Evolutionary conservation across 1,140 invertebrate species (phyloP).

Genomic region (Maconellicoccus hirsutus): DNA sequence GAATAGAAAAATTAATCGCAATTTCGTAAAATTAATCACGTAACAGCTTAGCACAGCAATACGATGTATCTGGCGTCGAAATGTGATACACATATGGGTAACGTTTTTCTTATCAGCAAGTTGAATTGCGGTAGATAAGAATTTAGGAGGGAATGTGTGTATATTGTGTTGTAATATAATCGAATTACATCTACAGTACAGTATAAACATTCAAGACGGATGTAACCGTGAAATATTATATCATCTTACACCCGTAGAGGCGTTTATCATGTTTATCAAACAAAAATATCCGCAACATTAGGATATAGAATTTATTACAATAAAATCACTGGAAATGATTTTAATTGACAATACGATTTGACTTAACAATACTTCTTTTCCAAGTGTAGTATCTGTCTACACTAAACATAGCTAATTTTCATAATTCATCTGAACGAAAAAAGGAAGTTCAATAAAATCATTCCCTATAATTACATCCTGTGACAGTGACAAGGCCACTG

Average conservation of each 20-base stretch:
- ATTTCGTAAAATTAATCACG: not conserved
- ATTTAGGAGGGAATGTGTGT: not conserved
- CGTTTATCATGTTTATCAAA: not conserved
- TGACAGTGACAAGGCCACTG: no score
- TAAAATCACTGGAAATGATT: no score
- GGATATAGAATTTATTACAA: no score
- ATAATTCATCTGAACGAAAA: no score
- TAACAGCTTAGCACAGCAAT: not conserved
- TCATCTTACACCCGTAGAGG: not conserved
- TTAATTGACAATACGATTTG: no score
- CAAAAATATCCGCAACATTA: not conserved
- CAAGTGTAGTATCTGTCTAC: no score
- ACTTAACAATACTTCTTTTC: no score
- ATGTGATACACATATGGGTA: not conserved
- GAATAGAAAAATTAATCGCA: not conserved
- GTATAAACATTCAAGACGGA: not conserved
- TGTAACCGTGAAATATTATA: not conserved
- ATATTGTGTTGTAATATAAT: no score
- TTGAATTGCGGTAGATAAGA: constrained; percentile 3
- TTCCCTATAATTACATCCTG: no score
- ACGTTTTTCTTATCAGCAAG: not conserved
- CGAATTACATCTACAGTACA: not conserved
- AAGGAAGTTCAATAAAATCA: no score
- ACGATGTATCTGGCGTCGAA: not conserved
- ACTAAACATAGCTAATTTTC: no score